Conservation (phyloP, 2,888 invertebrate species). For the Esperia sulphurella region DNA sequence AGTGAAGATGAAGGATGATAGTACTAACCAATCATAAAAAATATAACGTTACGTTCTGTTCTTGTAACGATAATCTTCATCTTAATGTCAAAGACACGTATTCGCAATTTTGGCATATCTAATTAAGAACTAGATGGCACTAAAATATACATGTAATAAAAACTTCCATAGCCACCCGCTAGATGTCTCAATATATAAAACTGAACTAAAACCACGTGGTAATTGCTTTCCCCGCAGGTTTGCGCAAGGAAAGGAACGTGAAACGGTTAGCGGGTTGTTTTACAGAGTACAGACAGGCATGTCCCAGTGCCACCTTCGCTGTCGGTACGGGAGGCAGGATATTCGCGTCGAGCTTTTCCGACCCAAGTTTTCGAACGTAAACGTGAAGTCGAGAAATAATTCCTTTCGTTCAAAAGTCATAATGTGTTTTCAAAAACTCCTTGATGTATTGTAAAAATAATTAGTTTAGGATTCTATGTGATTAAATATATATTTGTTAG, state of each 20-base stretch:
- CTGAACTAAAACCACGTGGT: constrained; percentile 44
- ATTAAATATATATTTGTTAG: not conserved
- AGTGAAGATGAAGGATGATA: no score
- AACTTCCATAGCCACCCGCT: constrained; percentile 15
- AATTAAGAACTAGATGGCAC: constrained; percentile 31
- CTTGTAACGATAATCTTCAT: no score
- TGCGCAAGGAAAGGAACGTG: constrained; percentile 60
- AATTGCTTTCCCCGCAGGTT: constrained; percentile 58
- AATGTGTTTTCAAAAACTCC: not conserved
- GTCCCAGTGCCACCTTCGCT: constrained; percentile 59
- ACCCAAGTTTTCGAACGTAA: constrained; percentile 50
- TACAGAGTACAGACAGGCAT: constrained; percentile 20
- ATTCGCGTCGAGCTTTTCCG: constrained; percentile 1
- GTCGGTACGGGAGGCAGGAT: constrained; percentile 38
- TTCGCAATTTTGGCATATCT: no score
- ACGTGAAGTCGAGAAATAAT: constrained; percentile 24
- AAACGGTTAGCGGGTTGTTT: constrained; percentile 52
- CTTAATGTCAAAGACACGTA: no score
- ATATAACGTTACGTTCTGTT: no score
- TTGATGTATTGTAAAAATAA: not conserved
- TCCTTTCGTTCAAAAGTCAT: constrained; percentile 9
- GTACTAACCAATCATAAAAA: no score
- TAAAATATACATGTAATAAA: not conserved
- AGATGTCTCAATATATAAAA: constrained; percentile 39
- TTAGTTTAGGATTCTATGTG: not conserved